Evolutionary conservation across 2,113 vertebrate species (phyloP), one percentile per base, ranked within the genome.

Genomic region (Campylorhamphus procurvoides): DNA sequence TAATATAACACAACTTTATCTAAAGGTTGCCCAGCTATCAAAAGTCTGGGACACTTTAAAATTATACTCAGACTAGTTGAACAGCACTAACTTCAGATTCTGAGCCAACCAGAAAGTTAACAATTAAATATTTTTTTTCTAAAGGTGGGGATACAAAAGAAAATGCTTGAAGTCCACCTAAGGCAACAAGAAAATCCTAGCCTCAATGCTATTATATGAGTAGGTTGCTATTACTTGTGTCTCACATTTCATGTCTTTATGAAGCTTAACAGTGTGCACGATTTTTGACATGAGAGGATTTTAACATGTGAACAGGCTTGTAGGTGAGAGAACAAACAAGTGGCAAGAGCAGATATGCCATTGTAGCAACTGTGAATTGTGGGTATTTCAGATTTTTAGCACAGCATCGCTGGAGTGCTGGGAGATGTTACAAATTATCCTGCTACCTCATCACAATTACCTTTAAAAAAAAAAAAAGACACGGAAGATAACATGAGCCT

Each of bases 221-320:
- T 59, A 66, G 42, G 19, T 52, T 90, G 59, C 59, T 74, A 15
- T 63, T 84, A 40, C 20, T 39, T 59, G 23, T 73, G 25, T 77
- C 67, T 86, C 63, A 55, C 14, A 22, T 80, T 94, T 93, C 83
- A 37, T 71, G 35, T 33, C 42, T 95, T 92, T 90, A 22, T 50
- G 80, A 71, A 94, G 47, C 42, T 92, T 81, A 77, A 76, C 3
- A 37, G 15, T 52, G 19, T 78, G 47, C 35, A 24, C 58, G 17
- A 83, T 56, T 95, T 93, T 76, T 85, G 78, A 73, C 59, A 69
- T 31, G 68, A 93, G 68, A 90, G 52, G 46, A 77, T 92, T 88
- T 86, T 67, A 93, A 33, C 84, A 84, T 86, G 42, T 92, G 91
- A 95, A 81, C n/a, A 78, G 92, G 56, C 64, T 89, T 93, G 86